These are phyloP conservation scores for Caenorhabditis wallacei DNA, from an alignment of 2,888 invertebrate species.

Conservation along the genomic window DNA sequence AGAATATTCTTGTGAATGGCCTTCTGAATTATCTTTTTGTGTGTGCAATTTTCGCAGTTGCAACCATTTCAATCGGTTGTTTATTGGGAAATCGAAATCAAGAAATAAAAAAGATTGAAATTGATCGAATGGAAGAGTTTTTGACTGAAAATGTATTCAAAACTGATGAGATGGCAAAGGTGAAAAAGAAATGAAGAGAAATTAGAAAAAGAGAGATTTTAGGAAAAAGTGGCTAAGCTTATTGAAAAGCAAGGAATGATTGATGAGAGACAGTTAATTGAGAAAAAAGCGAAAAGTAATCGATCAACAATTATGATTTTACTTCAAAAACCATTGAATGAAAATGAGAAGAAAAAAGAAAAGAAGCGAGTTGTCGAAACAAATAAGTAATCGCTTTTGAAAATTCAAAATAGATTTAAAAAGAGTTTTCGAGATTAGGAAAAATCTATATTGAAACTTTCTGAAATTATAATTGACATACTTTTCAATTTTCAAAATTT, in stretches of 20 bases:
- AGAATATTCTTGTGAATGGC: slow-evolving; percentile 46
- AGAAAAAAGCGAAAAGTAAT: slow-evolving; percentile 43
- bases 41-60: slow-evolving; percentile 39
- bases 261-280: slow-evolving; percentile 47
- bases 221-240: slow-evolving; percentile 45
- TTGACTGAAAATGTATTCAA: slow-evolving; percentile 60
- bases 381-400: not conserved
- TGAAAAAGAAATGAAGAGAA: not conserved
- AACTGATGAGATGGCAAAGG: slow-evolving; percentile 62
- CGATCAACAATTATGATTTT: slow-evolving; percentile 59
- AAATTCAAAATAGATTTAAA: too few species aligned
- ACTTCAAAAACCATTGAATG: slow-evolving; percentile 31
- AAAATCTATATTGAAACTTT: too few species aligned
- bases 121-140: slow-evolving; percentile 67
- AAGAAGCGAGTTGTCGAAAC: not conserved
- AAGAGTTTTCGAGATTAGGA: too few species aligned
- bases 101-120: slow-evolving; percentile 34
- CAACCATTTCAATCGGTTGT: slow-evolving; percentile 46
- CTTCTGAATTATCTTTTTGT: slow-evolving; percentile 55
- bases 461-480: too few species aligned
- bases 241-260: slow-evolving; percentile 46
- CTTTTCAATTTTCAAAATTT: too few species aligned
- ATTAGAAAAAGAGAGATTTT: not conserved
- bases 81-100: slow-evolving; percentile 41
- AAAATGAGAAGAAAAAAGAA: not conserved